These are phyloP conservation scores for Pantherophis vulpinus DNA, from an alignment of 2,797 vertebrate genomes.

Conservation along the genomic window DNA sequence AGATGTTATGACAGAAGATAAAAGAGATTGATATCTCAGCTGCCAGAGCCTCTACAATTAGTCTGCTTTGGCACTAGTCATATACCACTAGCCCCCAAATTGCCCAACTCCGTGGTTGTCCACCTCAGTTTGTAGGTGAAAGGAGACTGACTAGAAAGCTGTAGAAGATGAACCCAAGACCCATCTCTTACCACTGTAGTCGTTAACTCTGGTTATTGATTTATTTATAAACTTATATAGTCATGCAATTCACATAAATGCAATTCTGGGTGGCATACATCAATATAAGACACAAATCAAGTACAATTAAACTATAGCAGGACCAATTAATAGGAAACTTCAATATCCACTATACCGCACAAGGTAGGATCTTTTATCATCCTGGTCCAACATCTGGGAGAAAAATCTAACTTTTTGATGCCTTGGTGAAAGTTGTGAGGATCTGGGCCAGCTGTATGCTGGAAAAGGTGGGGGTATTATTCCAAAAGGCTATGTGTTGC, in stretches of 20 bases:
- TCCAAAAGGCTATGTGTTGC: background rate
- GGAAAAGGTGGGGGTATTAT: background rate
- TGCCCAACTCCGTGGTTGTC: background rate
- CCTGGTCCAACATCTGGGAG: background rate
- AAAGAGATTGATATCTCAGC: conserved; percentile 20
- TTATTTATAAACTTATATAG: background rate
- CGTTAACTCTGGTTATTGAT: background rate
- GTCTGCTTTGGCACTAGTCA: background rate
- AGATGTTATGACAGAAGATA: conserved; percentile 22
- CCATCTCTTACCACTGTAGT: background rate
- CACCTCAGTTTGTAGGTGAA: background rate
- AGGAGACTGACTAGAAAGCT: background rate
- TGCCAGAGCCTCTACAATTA: conserved; percentile 5
- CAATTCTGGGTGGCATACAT: background rate
- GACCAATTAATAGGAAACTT: background rate
- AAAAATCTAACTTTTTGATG: background rate
- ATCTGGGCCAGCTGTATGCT: background rate
- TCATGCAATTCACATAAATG: background rate
- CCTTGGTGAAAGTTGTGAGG: background rate
- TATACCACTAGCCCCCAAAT: background rate
- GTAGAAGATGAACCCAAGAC: background rate
- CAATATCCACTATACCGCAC: background rate
- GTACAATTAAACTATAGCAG: background rate
- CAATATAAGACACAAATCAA: background rate
- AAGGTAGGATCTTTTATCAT: background rate